These are phyloP conservation scores for Himantopus leucocephalus DNA, from an alignment of 2,113 vertebrate species.

Conservation along the genomic window DNA sequence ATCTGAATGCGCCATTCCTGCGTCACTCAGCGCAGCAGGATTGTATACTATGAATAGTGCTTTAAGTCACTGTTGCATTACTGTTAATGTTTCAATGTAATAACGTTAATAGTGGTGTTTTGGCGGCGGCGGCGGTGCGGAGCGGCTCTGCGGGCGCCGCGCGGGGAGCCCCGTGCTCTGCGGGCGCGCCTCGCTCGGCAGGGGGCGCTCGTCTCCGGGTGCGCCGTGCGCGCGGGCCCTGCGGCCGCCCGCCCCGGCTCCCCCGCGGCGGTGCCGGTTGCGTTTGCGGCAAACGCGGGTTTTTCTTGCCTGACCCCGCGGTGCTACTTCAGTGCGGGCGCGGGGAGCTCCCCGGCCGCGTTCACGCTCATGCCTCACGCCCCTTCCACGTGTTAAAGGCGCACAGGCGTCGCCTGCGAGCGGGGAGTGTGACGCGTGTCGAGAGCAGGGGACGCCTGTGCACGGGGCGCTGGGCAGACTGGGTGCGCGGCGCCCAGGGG, in stretches of 20 bases:
- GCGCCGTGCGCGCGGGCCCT: neutral
- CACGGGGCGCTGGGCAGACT: neutral
- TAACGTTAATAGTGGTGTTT: neutral
- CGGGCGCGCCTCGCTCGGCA: neutral
- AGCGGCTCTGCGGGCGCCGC: neutral
- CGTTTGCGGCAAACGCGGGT: neutral
- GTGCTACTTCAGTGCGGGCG: neutral
- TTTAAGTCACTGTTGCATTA: neutral
- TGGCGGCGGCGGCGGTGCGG: neutral
- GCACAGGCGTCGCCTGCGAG: neutral
- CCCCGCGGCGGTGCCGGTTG: neutral
- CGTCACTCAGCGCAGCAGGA: fast-evolving
- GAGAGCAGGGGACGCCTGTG: neutral
- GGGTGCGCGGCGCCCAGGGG: neutral
- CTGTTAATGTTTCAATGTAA: neutral
- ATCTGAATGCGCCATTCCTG: fast-evolving
- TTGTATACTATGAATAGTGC: neutral
- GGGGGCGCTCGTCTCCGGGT: neutral
- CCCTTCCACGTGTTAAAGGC: neutral
- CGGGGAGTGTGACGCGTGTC: neutral
- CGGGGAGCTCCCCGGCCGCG: fast-evolving
- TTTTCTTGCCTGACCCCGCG: neutral
- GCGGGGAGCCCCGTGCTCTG: neutral
- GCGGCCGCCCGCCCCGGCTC: neutral
- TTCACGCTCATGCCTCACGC: neutral